A percentile compares a stretch with the other conserved stretches of the same genome.
phyloP scores from a whole-genome alignment of 2,113 vertebrate species.

The Gallinago jamesoni region DNA sequence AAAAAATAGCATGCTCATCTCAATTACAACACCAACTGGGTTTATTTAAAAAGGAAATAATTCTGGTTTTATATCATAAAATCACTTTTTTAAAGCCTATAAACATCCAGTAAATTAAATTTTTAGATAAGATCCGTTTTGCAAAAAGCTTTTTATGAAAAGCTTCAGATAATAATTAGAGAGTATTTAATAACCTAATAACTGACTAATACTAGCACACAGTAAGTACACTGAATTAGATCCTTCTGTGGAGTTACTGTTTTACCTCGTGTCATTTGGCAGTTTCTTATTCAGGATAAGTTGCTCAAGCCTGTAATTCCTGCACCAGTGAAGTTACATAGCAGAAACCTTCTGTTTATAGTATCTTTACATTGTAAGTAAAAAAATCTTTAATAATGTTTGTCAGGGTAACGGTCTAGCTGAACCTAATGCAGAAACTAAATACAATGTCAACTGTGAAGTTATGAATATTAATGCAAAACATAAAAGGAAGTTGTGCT shows the following conservation, averaged over 20 bases:
- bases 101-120: slow-evolving; percentile 70
- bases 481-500: not conserved
- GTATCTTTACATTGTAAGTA: not conserved
- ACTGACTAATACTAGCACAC: slow-evolving; percentile 46
- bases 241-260: slow-evolving; percentile 8
- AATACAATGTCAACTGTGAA: not conserved
- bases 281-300: not conserved
- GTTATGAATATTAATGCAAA: not conserved
- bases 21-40: slow-evolving; percentile 55
- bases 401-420: not conserved
- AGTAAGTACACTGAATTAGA: slow-evolving; percentile 24
- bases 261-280: not conserved
- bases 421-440: not conserved
- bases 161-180: slow-evolving; percentile 66
- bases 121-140: slow-evolving; percentile 63
- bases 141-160: slow-evolving; percentile 48
- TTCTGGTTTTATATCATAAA: slow-evolving; percentile 58
- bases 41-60: slow-evolving; percentile 64
- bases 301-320: not conserved
- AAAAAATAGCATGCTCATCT: slow-evolving; percentile 61
- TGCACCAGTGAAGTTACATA: not conserved
- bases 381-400: not conserved
- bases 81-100: slow-evolving; percentile 58
- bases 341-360: not conserved
- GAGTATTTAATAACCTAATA: slow-evolving; percentile 60